Evolutionary conservation across 2,113 vertebrate genomes (phyloP).

Genomic region (Charina bottae): DNA sequence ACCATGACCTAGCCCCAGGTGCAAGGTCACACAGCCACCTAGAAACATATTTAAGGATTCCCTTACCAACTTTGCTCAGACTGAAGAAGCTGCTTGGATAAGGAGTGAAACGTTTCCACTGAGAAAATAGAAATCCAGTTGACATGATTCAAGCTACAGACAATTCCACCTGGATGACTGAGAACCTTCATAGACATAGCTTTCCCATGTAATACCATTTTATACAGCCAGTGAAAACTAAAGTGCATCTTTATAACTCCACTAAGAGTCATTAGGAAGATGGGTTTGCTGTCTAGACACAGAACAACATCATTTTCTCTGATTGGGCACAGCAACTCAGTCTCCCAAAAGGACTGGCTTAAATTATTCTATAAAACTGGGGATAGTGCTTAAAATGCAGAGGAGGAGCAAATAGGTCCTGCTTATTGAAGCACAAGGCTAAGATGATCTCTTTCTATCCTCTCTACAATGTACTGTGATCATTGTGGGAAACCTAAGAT

Average conservation of each 20-base stretch:
- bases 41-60: too few species aligned
- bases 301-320: background rate
- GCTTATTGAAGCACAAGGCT: background rate
- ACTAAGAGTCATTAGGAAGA: background rate
- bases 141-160: too few species aligned
- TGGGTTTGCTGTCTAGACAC: background rate
- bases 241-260: background rate
- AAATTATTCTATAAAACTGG: background rate
- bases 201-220: background rate
- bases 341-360: background rate
- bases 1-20: too few species aligned
- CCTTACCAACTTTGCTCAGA: too few species aligned
- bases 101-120: too few species aligned
- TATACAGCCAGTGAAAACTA: background rate
- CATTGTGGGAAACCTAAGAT: background rate
- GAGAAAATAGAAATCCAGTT: too few species aligned
- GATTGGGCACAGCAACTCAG: background rate
- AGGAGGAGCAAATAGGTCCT: background rate
- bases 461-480: background rate
- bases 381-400: background rate
- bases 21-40: too few species aligned
- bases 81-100: too few species aligned
- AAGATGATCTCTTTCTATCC: background rate
- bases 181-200: too few species aligned
- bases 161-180: too few species aligned